Percentiles rank a stretch among this genome's conserved stretches.
Conservation (phyloP, 2,113 vertebrate genomes). For the Montifringilla adamsi region DNA sequence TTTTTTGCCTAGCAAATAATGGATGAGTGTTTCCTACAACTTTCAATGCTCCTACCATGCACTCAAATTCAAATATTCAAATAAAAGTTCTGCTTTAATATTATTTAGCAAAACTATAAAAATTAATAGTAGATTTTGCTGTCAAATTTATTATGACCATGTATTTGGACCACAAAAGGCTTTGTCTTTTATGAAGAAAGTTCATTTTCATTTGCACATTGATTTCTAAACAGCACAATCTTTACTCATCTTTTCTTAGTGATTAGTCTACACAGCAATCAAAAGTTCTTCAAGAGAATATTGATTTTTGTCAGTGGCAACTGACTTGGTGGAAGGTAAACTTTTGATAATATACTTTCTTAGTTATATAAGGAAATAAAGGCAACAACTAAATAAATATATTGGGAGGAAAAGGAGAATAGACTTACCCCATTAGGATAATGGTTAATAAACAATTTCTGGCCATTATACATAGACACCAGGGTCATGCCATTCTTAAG, state of each 20-base stretch:
- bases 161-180: neutral
- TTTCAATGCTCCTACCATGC: neutral
- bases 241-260: neutral
- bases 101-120: neutral
- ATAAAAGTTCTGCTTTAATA: neutral
- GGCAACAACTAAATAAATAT: neutral
- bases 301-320: neutral
- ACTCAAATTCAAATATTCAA: neutral
- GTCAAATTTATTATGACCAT: neutral
- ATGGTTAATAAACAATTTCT: conserved; percentile 88
- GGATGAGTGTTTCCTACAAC: neutral
- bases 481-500: conserved; percentile 87
- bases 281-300: neutral
- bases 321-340: neutral
- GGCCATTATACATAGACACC: conserved; percentile 89
- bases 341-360: neutral
- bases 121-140: neutral
- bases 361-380: neutral
- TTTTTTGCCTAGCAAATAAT: neutral
- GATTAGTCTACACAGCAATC: neutral
- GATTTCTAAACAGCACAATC: neutral
- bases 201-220: neutral
- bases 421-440: conserved; percentile 92
- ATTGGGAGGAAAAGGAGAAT: rapidly evolving
- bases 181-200: neutral